Percentiles rank a stretch among this genome's conserved stretches.
Conservation (phyloP, 2,113 vertebrate genomes). For the Mugil cephalus region DNA sequence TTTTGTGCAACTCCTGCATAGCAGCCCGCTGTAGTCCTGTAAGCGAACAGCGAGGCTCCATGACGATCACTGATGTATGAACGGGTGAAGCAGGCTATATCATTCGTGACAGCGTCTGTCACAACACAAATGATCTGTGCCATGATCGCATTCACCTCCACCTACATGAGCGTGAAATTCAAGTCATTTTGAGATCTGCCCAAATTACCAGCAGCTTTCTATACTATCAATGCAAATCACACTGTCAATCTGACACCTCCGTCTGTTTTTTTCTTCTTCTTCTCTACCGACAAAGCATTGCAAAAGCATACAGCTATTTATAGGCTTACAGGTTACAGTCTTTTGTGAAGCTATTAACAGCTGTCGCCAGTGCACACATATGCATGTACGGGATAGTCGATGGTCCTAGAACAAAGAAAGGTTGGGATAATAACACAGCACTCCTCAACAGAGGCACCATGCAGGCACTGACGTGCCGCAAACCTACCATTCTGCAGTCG, state of each 20-base stretch:
- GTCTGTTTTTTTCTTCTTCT: constrained; percentile 47
- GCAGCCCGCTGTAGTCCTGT: constrained; percentile 40
- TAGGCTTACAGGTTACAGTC: constrained; percentile 63
- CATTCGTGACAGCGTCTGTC: constrained; percentile 57
- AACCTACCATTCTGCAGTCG: constrained; percentile 97
- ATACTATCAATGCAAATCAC: constrained; percentile 53
- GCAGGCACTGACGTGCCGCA: constrained; percentile 64
- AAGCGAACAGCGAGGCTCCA: constrained; percentile 31
- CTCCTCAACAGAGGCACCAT: constrained; percentile 63
- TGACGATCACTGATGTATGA: constrained; percentile 56
- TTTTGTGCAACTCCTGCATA: constrained; percentile 43
- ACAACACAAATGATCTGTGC: constrained; percentile 47
- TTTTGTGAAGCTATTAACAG: constrained; percentile 54
- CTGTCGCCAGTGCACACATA: constrained; percentile 37
- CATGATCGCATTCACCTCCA: constrained; percentile 39
- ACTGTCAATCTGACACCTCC: constrained; percentile 27
- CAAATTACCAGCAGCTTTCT: constrained; percentile 25
- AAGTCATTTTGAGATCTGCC: constrained; percentile 18
- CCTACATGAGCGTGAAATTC: constrained; percentile 28
- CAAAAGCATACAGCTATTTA: constrained; percentile 85
- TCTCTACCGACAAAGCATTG: constrained; percentile 84
- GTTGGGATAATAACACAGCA: constrained; percentile 41
- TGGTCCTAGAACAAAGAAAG: constrained; percentile 56
- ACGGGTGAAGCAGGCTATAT: constrained; percentile 45
- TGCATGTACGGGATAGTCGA: constrained; percentile 45